These are phyloP conservation scores for Macrophya alboannulata DNA, from an alignment of 2,888 invertebrate genomes.

Conservation along the genomic window DNA sequence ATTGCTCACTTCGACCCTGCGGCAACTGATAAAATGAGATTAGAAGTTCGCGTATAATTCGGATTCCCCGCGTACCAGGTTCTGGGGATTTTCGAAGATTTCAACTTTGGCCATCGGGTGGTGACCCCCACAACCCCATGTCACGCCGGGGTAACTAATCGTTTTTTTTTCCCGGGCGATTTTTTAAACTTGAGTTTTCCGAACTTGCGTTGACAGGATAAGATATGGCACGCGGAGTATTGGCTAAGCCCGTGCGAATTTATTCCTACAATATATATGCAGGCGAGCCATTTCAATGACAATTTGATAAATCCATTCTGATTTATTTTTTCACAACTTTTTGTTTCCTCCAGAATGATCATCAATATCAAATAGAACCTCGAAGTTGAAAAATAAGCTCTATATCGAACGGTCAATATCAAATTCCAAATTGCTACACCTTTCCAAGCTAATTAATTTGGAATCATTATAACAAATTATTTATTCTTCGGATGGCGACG, in stretches of 20 bases:
- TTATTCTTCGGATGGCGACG: neutral
- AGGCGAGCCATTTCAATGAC: slow-evolving; percentile 34
- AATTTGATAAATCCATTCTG: slow-evolving; percentile 55
- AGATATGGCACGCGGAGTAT: slow-evolving; percentile 55
- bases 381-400: neutral
- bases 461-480: neutral
- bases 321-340: slow-evolving; percentile 40
- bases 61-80: slow-evolving; percentile 38
- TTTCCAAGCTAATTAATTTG: neutral
- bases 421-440: neutral
- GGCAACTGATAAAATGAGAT: slow-evolving; percentile 53
- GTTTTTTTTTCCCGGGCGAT: slow-evolving; percentile 57
- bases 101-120: slow-evolving; percentile 52
- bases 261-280: slow-evolving; percentile 51
- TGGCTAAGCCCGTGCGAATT: slow-evolving; percentile 51
- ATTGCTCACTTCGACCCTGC: slow-evolving; percentile 42
- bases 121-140: slow-evolving; percentile 46
- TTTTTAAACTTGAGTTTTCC: slow-evolving; percentile 58
- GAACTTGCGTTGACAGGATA: slow-evolving; percentile 56
- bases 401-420: neutral
- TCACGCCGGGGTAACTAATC: slow-evolving; percentile 54
- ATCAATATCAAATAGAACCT: neutral
- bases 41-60: slow-evolving; percentile 55
- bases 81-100: slow-evolving; percentile 55
- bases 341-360: neutral